These are phyloP conservation scores for Wasmannia auropunctata DNA, from an alignment of 1,140 invertebrate species.

Conservation along the genomic window DNA sequence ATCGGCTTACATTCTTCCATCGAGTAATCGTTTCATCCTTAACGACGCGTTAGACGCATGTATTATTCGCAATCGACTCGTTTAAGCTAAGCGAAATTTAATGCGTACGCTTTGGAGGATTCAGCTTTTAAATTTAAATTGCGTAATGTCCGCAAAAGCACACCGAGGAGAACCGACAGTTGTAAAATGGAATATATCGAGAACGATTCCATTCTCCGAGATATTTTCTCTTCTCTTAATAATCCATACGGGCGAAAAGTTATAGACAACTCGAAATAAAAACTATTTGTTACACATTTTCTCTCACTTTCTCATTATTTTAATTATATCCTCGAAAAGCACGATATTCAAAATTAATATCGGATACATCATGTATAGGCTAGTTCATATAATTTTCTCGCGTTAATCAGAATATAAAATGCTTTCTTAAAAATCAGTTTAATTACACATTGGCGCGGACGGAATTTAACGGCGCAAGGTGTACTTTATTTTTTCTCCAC, in stretches of 20 bases:
- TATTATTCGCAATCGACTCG: conserved; percentile 59
- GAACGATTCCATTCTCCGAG: background rate
- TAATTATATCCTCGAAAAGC: background rate
- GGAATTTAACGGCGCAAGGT: background rate
- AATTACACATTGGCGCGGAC: background rate
- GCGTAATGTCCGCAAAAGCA: background rate
- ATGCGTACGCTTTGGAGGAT: conserved; percentile 40
- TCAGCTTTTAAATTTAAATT: conserved; percentile 49
- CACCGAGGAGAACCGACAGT: background rate
- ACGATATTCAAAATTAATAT: background rate
- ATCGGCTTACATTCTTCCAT: conserved; percentile 6
- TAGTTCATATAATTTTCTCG: background rate
- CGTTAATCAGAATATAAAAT: background rate
- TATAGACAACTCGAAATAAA: background rate
- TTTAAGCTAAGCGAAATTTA: conserved; percentile 63
- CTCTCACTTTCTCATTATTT: background rate
- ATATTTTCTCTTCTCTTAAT: background rate
- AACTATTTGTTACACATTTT: background rate
- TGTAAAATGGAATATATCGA: background rate
- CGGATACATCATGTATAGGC: background rate
- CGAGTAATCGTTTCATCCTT: conserved; percentile 63
- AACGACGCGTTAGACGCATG: conserved; percentile 56
- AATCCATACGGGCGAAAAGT: background rate
- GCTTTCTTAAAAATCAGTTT: background rate
- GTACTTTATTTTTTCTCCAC: background rate